A percentile compares a stretch with the other conserved stretches of the same genome.
phyloP scores from a whole-genome alignment of 2,888 invertebrate species.

The Eupithecia tripunctaria region DNA sequence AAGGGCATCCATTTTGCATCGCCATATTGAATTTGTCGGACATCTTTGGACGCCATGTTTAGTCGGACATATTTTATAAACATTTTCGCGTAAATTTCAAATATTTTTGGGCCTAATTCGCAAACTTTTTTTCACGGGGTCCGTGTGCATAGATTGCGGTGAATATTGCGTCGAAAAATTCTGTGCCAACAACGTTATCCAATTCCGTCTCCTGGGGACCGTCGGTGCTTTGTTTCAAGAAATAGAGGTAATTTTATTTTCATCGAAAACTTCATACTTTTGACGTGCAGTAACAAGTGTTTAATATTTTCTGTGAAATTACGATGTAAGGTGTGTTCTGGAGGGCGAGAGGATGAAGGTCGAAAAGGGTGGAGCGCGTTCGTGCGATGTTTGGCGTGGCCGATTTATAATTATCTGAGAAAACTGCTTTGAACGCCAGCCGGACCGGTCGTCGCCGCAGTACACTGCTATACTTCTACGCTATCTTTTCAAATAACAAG shows the following conservation, averaged over 20 bases:
- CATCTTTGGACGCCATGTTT: slow-evolving; percentile 90
- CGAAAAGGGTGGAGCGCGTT: slow-evolving; percentile 61
- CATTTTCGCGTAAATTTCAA: slow-evolving; percentile 86
- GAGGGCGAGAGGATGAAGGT: slow-evolving; percentile 68
- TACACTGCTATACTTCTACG: slow-evolving; percentile 50
- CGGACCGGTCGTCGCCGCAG: slow-evolving; percentile 65
- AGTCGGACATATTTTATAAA: slow-evolving; percentile 91
- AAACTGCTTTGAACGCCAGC: slow-evolving; percentile 55
- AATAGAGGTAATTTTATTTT: slow-evolving; percentile 83
- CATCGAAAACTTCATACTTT: slow-evolving; percentile 77
- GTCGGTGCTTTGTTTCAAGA: slow-evolving; percentile 81
- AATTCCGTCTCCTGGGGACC: slow-evolving; percentile 78
- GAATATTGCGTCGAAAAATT: slow-evolving; percentile 72
- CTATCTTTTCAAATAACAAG: slow-evolving; percentile 32
- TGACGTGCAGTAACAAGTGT: slow-evolving; percentile 82
- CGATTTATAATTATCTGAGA: slow-evolving; percentile 76
- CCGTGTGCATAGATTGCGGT: slow-evolving; percentile 68
- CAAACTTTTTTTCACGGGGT: slow-evolving; percentile 81
- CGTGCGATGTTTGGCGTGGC: slow-evolving; percentile 70
- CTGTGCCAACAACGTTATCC: slow-evolving; percentile 77
- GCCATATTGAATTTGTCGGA: slow-evolving; percentile 86
- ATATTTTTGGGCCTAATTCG: slow-evolving; percentile 81
- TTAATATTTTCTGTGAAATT: slow-evolving; percentile 77
- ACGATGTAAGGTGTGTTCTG: slow-evolving; percentile 54
- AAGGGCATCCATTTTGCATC: slow-evolving; percentile 84